A percentile compares a stretch with the other conserved stretches of the same genome.
Evolutionary conservation across 2,113 vertebrate species (phyloP).

Genomic region (Melanerpes aurifrons): DNA sequence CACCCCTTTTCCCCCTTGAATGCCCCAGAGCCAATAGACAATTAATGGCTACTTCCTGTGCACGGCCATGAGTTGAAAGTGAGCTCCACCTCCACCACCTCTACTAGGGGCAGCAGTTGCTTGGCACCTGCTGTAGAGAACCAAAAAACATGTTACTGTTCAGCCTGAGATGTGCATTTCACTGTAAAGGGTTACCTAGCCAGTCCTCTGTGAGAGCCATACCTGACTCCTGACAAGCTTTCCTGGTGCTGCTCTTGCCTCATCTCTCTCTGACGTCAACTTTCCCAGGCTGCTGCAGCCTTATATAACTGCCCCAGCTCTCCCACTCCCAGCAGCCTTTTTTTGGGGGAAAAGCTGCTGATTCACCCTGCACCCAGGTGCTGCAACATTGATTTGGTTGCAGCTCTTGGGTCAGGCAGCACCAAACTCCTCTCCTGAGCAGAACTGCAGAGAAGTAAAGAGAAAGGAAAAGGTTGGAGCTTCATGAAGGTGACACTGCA

Average conservation of each 20-base stretch:
- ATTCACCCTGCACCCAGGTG: conserved; percentile 32
- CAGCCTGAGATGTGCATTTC: background rate
- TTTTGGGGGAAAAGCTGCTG: conserved; percentile 9
- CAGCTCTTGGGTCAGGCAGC: background rate
- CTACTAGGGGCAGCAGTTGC: background rate
- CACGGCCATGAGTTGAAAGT: fast-evolving
- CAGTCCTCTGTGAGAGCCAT: background rate
- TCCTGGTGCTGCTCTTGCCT: background rate
- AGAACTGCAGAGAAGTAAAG: background rate
- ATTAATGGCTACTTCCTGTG: background rate
- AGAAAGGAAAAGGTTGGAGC: background rate
- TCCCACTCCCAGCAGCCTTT: background rate
- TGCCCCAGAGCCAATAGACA: background rate
- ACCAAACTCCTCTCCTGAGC: background rate
- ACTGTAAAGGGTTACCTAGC: background rate
- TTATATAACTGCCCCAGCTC: conserved; percentile 43
- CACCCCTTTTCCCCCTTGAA: background rate
- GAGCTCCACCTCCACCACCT: background rate
- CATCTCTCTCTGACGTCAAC: background rate
- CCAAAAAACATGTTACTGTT: background rate
- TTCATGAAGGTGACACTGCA: background rate
- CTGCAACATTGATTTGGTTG: background rate
- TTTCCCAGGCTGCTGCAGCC: conserved; percentile 26
- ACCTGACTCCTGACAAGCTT: background rate
- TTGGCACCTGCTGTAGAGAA: background rate